A percentile compares a stretch with the other conserved stretches of the same genome.
These are phyloP conservation scores for Neosilurus hyrtlii DNA, from an alignment of 2,797 vertebrate genomes.

Conservation along the genomic window DNA sequence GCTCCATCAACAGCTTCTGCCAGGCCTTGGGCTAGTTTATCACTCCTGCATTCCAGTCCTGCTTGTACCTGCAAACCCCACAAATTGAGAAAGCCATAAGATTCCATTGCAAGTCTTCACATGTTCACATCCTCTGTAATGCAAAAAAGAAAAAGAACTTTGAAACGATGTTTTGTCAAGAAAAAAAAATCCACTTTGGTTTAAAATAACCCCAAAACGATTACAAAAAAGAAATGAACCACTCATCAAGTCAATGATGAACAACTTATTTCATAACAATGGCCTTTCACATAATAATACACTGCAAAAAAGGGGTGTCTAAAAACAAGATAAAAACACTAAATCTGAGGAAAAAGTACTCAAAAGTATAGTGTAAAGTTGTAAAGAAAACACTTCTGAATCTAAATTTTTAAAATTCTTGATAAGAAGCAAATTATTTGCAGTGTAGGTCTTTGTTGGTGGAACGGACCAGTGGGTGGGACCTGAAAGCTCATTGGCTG, in stretches of 20 bases:
- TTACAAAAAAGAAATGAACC: neutral
- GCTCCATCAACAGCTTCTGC: conserved; percentile 49
- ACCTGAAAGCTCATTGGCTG: too few relatives aligned
- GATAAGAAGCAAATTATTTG: too few relatives aligned
- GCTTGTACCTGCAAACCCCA: conserved; percentile 71
- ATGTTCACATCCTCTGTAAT: conserved; percentile 21
- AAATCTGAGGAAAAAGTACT: too few relatives aligned
- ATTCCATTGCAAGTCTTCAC: conserved; percentile 26
- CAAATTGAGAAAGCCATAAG: conserved; percentile 49
- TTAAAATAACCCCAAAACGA: neutral
- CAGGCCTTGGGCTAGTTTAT: conserved; percentile 75
- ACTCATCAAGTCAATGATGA: neutral
- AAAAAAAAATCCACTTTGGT: neutral
- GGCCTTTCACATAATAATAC: neutral
- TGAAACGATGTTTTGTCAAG: neutral
- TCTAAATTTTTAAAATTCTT: too few relatives aligned
- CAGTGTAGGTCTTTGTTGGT: too few relatives aligned
- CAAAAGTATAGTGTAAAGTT: too few relatives aligned
- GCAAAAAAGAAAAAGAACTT: neutral
- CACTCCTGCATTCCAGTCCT: conserved; percentile 68
- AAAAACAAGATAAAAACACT: too few relatives aligned
- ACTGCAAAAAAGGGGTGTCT: too few relatives aligned
- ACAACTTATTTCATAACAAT: neutral
- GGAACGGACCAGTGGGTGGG: too few relatives aligned
- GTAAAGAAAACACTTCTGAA: too few relatives aligned